Conservation (phyloP, 2,888 invertebrate genomes). For the Oscheius sp. region DNA sequence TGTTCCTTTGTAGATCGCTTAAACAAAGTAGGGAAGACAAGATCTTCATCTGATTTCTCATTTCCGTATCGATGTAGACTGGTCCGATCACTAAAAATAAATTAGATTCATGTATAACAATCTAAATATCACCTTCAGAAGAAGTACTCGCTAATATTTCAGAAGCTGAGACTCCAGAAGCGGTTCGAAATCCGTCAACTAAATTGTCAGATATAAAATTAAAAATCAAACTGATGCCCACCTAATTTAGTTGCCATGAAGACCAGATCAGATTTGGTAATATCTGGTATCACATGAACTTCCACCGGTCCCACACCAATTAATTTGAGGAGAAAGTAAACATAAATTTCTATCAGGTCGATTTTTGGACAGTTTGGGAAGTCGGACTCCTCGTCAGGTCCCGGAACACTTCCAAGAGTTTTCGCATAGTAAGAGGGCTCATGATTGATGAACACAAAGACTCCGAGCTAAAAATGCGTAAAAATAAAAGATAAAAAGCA, state of each 20-base stretch:
- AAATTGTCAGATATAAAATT: constrained; percentile 34
- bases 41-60: constrained; percentile 33
- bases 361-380: constrained; percentile 33
- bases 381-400: constrained; percentile 33
- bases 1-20: constrained; percentile 31
- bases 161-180: constrained; percentile 35
- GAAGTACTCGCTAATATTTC: constrained; percentile 31
- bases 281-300: constrained; percentile 33
- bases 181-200: constrained; percentile 32
- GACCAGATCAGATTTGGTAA: constrained; percentile 26
- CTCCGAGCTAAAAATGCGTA: constrained; percentile 34
- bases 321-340: constrained; percentile 30
- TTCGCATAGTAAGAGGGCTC: constrained; percentile 33
- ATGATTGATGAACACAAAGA: constrained; percentile 31
- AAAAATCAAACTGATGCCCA: constrained; percentile 36
- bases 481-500: constrained; percentile 36
- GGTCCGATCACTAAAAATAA: constrained; percentile 28
- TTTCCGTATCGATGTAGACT: constrained; percentile 34
- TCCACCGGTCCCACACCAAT: constrained; percentile 34
- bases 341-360: constrained; percentile 31
- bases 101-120: constrained; percentile 37
- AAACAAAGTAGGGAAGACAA: constrained; percentile 31
- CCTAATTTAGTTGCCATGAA: constrained; percentile 35
- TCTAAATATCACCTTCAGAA: constrained; percentile 33
- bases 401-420: constrained; percentile 34